Percentiles rank a stretch among this genome's conserved stretches.
phyloP scores from a whole-genome alignment of 2,113 vertebrate species.

The Tympanuchus pallidicinctus region DNA sequence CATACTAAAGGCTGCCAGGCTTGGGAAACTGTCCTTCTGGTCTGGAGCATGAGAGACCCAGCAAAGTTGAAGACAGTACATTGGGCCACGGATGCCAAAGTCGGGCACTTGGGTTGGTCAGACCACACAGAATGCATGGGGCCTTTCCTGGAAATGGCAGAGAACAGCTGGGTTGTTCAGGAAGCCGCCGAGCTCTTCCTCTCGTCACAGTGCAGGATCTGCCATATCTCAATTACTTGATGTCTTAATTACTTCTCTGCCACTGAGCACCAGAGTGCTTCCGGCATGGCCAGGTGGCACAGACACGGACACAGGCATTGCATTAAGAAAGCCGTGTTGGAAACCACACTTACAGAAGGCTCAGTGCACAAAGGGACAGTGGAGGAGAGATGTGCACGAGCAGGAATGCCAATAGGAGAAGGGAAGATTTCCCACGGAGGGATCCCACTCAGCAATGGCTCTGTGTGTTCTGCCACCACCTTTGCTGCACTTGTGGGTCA shows the following conservation, averaged over 20 bases:
- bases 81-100: background rate
- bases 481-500: background rate
- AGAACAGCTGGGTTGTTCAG: fast-evolving
- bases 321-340: background rate
- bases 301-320: background rate
- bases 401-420: background rate
- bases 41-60: background rate
- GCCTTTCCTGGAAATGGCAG: background rate
- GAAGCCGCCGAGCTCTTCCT: background rate
- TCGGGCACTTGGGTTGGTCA: fast-evolving
- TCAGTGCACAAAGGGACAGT: background rate
- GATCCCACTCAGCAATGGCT: background rate
- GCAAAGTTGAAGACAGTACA: fast-evolving
- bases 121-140: too few species aligned
- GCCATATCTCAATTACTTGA: background rate
- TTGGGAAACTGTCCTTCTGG: background rate
- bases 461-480: background rate
- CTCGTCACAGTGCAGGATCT: background rate
- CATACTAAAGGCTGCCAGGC: background rate
- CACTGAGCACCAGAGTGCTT: too few species aligned
- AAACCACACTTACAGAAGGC: background rate
- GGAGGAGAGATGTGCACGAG: fast-evolving
- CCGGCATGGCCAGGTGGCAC: fast-evolving
- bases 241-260: background rate
- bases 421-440: too few species aligned